Evolutionary conservation across 1,140 invertebrate genomes (phyloP).

Genomic region (Drosophila novamexicana): DNA sequence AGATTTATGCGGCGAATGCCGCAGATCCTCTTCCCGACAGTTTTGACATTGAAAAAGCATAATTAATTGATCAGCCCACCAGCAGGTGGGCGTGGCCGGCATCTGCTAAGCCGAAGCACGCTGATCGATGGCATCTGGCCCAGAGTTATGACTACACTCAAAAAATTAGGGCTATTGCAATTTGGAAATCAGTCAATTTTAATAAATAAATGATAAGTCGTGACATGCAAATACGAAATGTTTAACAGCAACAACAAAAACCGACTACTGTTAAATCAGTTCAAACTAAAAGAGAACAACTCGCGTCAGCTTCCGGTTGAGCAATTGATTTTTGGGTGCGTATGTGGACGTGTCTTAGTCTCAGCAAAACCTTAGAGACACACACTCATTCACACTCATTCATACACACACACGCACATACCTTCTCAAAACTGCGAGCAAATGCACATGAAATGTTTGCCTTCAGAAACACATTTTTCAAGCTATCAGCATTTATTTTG

Average conservation of each 20-base stretch:
- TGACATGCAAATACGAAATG: constrained; percentile 43
- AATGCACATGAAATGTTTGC: constrained; percentile 59
- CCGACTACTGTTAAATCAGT: constrained; percentile 56
- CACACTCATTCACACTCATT: background rate
- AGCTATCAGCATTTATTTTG: constrained; percentile 79
- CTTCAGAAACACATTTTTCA: constrained; percentile 61
- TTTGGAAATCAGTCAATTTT: constrained; percentile 61
- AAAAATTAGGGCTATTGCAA: constrained; percentile 47
- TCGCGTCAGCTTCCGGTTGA: constrained; percentile 61
- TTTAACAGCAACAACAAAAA: constrained; percentile 9
- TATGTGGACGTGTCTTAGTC: constrained; percentile 20
- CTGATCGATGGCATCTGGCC: constrained; percentile 40
- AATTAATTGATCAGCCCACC: constrained; percentile 70
- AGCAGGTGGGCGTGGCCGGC: constrained; percentile 58
- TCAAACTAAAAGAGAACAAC: constrained; percentile 37
- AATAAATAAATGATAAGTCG: constrained; percentile 41
- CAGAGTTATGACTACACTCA: constrained; percentile 53
- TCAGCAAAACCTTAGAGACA: constrained; percentile 4
- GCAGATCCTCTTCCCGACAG: constrained; percentile 40
- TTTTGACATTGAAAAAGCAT: constrained; percentile 78
- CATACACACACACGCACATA: background rate
- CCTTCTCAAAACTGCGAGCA: background rate
- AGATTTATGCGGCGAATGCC: constrained; percentile 51
- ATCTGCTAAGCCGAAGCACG: constrained; percentile 15
- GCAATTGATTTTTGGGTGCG: constrained; percentile 61